Evolutionary conservation across 2,113 vertebrate species (phyloP), one percentile per base, ranked within the genome.

Genomic region (Hypocryptadius cinnamomeus): DNA sequence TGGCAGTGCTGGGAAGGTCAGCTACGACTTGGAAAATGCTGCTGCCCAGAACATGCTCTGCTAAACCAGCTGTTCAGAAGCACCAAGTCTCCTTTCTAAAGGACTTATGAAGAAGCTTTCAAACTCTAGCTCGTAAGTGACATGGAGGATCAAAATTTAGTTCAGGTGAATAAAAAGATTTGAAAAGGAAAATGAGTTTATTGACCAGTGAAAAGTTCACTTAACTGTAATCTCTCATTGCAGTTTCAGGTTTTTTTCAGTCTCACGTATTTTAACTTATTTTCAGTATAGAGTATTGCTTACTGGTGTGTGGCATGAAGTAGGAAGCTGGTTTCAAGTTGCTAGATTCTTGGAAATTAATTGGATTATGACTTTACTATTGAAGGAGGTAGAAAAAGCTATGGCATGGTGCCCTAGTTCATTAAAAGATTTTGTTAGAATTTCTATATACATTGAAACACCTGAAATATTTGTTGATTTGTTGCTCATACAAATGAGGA

Each of bases 91-190:
- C 42, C 82, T 84, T 93, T 84, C 39, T 87, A 60, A 89, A 87
- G 89, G 59, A 79, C 25, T 85, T 84, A 13, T 0, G 21, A 74
- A 92, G 89, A 84, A 68, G 48, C 73, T 94, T 92, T 91, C 84
- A 92, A 74, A 85, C 85, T 69, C 68, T 87, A 89, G 78, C 78
- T 91, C 3, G 13, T 94, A 89, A 95, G 87, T 82, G 90, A 82
- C 5, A 4, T 28, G 48, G 45, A 94, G n/a, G 61, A 74, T 69
- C 80, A 57, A 79, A 93, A 57, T 33, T 18, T 65, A 87, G 70
- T 56, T 82, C 78, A 85, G 70, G 10, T 91, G 84, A 92, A 85
- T 69, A 47, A 56, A 78, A 59, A 35, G 13, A 81, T 60, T 21
- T 71, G 20, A 76, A 59, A 85, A 94, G 42, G 64, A 73, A 84